Evolutionary conservation across 2,113 vertebrate species (phyloP), one percentile per base, ranked within the genome.

Genomic region (Anguilla japonica): DNA sequence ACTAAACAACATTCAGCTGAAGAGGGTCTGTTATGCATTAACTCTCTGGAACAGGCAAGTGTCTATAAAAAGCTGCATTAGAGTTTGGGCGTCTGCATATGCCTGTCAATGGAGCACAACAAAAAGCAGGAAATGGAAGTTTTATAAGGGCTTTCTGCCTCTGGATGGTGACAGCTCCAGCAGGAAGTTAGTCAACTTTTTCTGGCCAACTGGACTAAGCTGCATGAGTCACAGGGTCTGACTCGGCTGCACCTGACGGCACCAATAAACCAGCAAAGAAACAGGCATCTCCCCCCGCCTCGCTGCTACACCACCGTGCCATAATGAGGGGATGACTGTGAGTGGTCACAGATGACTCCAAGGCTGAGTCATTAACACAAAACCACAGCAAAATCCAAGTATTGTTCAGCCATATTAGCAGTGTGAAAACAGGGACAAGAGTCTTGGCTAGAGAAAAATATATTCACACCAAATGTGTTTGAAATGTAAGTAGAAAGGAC

Each of bases 221-320:
- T 22, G 60, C 60, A 87, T 89, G 89, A 93, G 87, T 93, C 92
- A 93, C 40, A 2, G 87, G 20, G 85, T 53, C 83, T 85, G 85
- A 81, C 39, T 81, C 50, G 26, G 34, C 22, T 41, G 41, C 26
- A 83, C 82, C 53, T 83, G 82, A 56, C 13, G 3, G 82, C 7
- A 50, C 20, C 41, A 83, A 60, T 39, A 46, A 60, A 83, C 43
- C 46, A 83, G 63, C 5, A 57, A 39, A 71, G 26, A 71, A 71
- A 34, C 71, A 75, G 3, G 46, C 20, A 14, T 56, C 57, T 20
- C 34, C 57, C 16, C 29, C n/a, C 39, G 82, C 11, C 9, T 4
- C n/a, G 34, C 71, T 11, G 71, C n/a, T 40, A 57, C 34, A 57
- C 50, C 46, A 34, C n/a, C 1, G 26, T 13, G 26, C 71, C 22